These are phyloP conservation scores for Tipula lateralis DNA, from an alignment of 2,888 invertebrate genomes.

Conservation along the genomic window DNA sequence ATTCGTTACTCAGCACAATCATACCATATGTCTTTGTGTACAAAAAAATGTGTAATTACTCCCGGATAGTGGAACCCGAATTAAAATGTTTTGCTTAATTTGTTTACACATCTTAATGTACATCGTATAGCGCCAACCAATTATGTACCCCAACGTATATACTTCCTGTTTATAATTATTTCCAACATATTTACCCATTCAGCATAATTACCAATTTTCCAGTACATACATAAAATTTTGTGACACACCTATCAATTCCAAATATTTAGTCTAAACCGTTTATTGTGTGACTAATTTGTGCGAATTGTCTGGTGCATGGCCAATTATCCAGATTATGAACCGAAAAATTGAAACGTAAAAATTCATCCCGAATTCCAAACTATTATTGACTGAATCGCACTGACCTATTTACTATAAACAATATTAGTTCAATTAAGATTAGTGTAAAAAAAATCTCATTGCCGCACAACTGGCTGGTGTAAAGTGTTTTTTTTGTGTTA, in stretches of 20 bases:
- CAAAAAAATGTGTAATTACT: neutral
- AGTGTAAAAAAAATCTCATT: neutral
- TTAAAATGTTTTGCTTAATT: neutral
- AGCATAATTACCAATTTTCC: neutral
- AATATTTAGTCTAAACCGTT: neutral
- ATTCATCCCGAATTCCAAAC: neutral
- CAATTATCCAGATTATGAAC: neutral
- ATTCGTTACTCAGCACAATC: neutral
- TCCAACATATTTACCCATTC: too few species aligned
- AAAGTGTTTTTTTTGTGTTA: neutral
- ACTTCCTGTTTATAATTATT: neutral
- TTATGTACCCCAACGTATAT: neutral
- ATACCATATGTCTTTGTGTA: neutral
- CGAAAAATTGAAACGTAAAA: neutral
- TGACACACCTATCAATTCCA: neutral
- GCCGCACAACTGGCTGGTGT: neutral
- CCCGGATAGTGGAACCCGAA: neutral
- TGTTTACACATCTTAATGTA: neutral
- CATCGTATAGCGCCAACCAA: too few species aligned
- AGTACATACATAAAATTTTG: neutral
- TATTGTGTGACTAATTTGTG: neutral
- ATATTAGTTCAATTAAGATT: neutral
- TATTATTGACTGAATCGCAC: neutral
- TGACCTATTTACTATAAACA: neutral
- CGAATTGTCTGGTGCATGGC: neutral